A percentile compares a stretch with the other conserved stretches of the same genome.
Conservation (phyloP, 2,797 vertebrate genomes). For the Eremophila alpestris region DNA sequence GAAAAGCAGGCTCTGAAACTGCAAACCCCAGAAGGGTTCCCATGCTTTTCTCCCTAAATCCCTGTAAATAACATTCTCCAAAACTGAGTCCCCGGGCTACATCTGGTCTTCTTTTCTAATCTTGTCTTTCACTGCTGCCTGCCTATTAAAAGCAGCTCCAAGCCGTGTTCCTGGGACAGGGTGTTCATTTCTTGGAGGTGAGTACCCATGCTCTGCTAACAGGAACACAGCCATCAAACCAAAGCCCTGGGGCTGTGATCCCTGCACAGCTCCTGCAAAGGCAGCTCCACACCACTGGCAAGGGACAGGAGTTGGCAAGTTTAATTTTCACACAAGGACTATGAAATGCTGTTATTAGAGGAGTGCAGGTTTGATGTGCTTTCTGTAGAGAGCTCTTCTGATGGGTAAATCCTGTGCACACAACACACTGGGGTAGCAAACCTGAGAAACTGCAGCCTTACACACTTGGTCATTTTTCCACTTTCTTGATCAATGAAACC, state of each 20-base stretch:
- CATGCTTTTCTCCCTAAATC: neutral
- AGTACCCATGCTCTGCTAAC: neutral
- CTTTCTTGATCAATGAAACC: neutral
- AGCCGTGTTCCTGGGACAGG: neutral
- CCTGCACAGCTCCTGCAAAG: neutral
- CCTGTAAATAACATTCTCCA: neutral
- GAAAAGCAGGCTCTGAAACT: neutral
- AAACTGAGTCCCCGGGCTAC: neutral
- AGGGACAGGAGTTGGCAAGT: neutral
- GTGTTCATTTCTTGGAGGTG: neutral
- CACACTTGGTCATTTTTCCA: neutral
- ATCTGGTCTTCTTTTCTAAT: neutral
- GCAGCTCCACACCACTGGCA: neutral
- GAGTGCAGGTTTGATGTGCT: neutral
- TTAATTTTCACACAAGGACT: neutral
- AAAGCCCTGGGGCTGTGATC: neutral
- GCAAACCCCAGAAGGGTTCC: neutral
- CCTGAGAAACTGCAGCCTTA: neutral
- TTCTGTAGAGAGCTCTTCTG: neutral
- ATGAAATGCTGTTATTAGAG: neutral
- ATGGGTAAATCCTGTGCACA: neutral
- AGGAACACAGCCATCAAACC: slow-evolving; percentile 14
- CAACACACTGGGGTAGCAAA: neutral
- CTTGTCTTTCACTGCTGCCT: neutral
- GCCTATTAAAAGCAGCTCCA: neutral